phyloP scores from a whole-genome alignment of 2,113 vertebrate genomes.

The Eudyptes chrysolophus region DNA sequence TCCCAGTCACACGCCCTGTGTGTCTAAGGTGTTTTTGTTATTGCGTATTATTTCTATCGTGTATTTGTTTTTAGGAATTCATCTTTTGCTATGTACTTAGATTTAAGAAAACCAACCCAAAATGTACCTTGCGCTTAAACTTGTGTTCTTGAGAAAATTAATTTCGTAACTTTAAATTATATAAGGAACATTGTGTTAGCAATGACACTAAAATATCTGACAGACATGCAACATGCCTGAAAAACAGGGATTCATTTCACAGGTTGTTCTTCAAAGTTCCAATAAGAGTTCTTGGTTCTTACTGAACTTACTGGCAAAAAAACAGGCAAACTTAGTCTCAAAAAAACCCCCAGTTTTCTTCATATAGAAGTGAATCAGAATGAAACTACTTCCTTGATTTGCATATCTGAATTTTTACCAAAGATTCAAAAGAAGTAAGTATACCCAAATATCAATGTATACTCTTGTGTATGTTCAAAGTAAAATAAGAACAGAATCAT shows the following conservation, averaged over 20 bases:
- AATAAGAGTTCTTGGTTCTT: neutral
- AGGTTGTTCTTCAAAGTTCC: neutral
- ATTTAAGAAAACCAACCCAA: neutral
- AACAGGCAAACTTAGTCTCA: neutral
- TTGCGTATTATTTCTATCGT: neutral
- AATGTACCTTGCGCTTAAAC: neutral
- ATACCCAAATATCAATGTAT: neutral
- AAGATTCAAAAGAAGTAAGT: neutral
- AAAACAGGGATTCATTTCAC: neutral
- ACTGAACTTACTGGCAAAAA: neutral
- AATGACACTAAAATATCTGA: neutral
- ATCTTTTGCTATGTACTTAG: neutral
- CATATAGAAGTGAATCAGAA: neutral
- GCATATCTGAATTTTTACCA: neutral
- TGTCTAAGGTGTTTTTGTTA: neutral
- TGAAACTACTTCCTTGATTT: neutral
- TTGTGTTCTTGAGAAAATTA: neutral
- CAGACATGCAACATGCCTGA: neutral
- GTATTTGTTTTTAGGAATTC: neutral
- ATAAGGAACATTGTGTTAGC: neutral
- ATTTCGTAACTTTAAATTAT: neutral
- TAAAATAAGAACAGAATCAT: neutral
- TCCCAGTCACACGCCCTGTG: neutral
- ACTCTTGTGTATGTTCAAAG: neutral
- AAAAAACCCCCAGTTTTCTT: neutral